These are phyloP conservation scores for Enteromius fasciolatus DNA, from an alignment of 2,797 vertebrate genomes.

Conservation along the genomic window DNA sequence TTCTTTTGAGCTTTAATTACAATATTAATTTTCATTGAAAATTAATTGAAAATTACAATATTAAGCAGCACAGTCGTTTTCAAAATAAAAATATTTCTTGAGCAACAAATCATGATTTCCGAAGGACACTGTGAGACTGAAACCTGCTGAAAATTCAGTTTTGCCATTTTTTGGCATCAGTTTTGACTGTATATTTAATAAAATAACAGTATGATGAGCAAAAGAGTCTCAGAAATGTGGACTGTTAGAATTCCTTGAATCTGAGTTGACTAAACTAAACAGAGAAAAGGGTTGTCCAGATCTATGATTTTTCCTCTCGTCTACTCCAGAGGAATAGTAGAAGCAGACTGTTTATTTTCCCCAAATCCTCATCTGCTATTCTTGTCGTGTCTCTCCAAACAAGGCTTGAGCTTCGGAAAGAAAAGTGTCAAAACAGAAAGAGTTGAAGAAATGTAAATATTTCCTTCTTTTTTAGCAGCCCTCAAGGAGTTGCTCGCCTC, in stretches of 20 bases:
- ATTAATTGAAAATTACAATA: background rate
- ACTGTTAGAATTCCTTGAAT: conserved; percentile 42
- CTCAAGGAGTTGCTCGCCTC: conserved; percentile 85
- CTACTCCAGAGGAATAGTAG: conserved; percentile 43
- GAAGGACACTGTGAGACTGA: background rate
- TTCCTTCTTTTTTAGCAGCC: conserved; percentile 75
- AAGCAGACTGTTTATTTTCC: conserved; percentile 76
- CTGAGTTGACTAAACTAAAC: conserved; percentile 46
- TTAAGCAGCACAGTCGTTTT: background rate
- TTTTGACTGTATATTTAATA: background rate
- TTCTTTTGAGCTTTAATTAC: background rate
- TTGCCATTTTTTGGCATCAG: too few relatives aligned
- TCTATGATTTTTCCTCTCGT: conserved; percentile 49
- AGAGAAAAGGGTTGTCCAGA: conserved; percentile 41
- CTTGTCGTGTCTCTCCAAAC: conserved; percentile 82
- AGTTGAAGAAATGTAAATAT: conserved; percentile 89
- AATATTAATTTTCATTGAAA: too few relatives aligned
- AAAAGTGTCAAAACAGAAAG: conserved; percentile 91
- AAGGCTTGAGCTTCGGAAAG: conserved; percentile 75
- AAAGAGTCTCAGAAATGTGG: background rate
- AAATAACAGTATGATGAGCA: background rate
- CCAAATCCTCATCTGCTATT: conserved; percentile 83
- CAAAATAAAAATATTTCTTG: background rate
- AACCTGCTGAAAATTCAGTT: background rate
- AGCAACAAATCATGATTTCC: conserved; percentile 13